Percentiles rank a stretch among this genome's conserved stretches.
Evolutionary conservation across 2,888 invertebrate species (phyloP).

Genomic region (Cancer borealis): DNA sequence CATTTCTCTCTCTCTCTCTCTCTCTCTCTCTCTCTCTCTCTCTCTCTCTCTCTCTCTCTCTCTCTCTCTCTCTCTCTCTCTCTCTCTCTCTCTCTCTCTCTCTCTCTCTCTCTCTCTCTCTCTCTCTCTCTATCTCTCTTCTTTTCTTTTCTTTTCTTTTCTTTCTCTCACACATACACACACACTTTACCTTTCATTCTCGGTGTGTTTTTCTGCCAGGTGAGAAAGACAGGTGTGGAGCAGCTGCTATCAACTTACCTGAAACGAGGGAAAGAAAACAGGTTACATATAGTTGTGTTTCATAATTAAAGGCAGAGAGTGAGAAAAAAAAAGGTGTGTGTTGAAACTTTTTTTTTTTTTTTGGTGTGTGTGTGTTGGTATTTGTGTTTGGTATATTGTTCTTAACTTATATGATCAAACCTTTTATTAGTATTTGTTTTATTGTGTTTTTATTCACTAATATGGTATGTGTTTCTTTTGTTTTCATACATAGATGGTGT

Average conservation of each 20-base stretch:
- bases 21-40: conserved; percentile 36
- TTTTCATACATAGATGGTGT: no score
- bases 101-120: conserved; percentile 37
- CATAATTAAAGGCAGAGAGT: background rate
- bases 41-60: conserved; percentile 40
- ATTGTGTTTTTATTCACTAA: no score
- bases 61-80: conserved; percentile 35
- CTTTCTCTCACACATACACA: no score
- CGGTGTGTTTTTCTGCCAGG: background rate
- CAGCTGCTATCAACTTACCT: background rate
- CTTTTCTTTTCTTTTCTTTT: background rate
- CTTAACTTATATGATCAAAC: no score
- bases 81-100: conserved; percentile 34
- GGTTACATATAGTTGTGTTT: background rate
- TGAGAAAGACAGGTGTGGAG: background rate
- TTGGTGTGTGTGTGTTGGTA: no score
- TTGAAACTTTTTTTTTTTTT: no score
- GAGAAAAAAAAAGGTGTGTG: background rate
- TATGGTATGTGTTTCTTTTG: no score
- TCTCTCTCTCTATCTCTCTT: background rate
- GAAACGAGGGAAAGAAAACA: background rate
- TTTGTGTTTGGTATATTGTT: no score
- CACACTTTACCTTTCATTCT: no score
- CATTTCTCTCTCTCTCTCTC: background rate
- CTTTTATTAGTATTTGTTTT: no score